These are phyloP conservation scores for Pomatostomus ruficeps DNA, from an alignment of 2,113 vertebrate genomes.

Conservation along the genomic window DNA sequence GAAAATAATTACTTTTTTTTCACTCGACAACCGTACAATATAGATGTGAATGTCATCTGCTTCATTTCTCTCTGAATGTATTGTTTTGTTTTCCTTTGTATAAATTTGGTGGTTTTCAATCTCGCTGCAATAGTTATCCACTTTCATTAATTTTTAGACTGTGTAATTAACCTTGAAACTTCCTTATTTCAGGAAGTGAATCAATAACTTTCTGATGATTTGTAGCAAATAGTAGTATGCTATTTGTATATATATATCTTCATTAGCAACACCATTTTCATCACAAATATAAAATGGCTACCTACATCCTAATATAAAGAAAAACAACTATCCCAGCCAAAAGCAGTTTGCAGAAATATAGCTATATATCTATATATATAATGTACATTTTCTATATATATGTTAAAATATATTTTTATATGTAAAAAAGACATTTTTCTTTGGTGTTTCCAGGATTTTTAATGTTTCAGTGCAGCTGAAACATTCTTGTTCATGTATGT, in stretches of 20 bases:
- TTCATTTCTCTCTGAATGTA: not conserved
- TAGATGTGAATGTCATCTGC: not conserved
- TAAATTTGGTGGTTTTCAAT: not conserved
- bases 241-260: not conserved
- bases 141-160: not conserved
- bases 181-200: not conserved
- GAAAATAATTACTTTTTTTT: not conserved
- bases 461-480: not conserved
- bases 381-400: not conserved
- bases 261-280: not conserved
- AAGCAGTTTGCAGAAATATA: not conserved
- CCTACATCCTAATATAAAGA: not conserved
- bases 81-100: not conserved
- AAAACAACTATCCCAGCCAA: not conserved
- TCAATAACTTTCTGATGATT: not conserved
- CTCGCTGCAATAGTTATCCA: not conserved
- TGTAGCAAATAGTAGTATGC: not conserved
- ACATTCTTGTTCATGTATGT: not conserved
- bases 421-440: not conserved
- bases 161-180: not conserved
- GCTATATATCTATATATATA: not conserved
- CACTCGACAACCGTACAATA: not conserved
- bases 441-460: not conserved
- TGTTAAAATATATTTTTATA: not conserved
- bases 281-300: not conserved